Percentiles rank a stretch among this genome's conserved stretches.
phyloP scores from a whole-genome alignment of 2,113 vertebrate species.

The Ptilonorhynchus violaceus region DNA sequence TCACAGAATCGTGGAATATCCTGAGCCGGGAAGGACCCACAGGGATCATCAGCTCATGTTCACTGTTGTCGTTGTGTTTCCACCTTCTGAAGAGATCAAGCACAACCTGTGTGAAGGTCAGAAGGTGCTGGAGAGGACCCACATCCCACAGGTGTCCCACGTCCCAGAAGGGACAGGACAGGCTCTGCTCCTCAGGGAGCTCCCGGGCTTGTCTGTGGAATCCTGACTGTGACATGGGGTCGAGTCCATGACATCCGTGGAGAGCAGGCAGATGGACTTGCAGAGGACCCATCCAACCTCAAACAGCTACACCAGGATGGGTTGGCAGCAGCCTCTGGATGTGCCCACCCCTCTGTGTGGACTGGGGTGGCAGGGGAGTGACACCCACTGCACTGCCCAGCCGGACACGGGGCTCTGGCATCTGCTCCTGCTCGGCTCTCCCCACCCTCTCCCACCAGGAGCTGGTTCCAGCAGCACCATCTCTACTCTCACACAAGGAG shows the following conservation, averaged over 20 bases:
- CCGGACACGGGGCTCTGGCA: accelerated
- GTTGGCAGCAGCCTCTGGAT: neutral
- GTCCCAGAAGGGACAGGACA: neutral
- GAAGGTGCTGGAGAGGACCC: neutral
- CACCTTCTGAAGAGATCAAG: neutral
- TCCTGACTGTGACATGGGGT: neutral
- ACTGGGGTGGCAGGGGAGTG: accelerated
- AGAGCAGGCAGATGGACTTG: neutral
- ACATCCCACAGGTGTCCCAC: neutral
- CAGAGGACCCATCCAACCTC: neutral
- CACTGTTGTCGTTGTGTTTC: accelerated
- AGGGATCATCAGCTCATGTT: neutral
- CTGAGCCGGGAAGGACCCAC: neutral
- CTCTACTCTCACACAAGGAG: neutral
- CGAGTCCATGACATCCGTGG: accelerated
- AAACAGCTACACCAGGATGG: accelerated
- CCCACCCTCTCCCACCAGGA: neutral
- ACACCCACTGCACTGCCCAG: neutral
- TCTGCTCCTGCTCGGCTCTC: neutral
- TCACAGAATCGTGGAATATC: neutral
- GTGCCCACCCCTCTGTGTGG: neutral
- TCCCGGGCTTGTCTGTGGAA: accelerated
- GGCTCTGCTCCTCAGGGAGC: neutral
- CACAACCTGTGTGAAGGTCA: neutral
- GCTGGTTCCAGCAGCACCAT: neutral